Evolutionary conservation across 2,888 invertebrate genomes (phyloP).

Genomic region (Deilephila elpenor): DNA sequence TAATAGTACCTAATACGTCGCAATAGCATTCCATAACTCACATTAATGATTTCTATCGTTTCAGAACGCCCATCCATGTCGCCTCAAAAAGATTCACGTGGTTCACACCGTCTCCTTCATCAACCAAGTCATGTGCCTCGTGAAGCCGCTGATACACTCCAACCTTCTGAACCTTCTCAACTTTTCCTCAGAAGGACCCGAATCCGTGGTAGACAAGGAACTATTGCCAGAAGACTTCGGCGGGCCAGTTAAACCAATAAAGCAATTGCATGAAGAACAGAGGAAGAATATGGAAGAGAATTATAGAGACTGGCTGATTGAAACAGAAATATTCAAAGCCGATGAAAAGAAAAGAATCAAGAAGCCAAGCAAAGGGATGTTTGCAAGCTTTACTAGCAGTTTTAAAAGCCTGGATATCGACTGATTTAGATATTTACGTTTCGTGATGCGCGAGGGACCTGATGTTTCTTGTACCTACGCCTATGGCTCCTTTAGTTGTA

Average conservation of each 20-base stretch:
- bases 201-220: slow-evolving; percentile 73
- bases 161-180: slow-evolving; percentile 86
- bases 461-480: slow-evolving; percentile 41
- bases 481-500: slow-evolving; percentile 13
- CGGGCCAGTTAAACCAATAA: slow-evolving; percentile 82
- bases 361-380: slow-evolving; percentile 79
- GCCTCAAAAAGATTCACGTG: slow-evolving; percentile 87
- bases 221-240: slow-evolving; percentile 85
- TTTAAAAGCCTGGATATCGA: slow-evolving; percentile 81
- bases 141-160: slow-evolving; percentile 86
- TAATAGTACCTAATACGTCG: too few relatives aligned
- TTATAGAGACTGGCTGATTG: slow-evolving; percentile 86
- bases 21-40: not conserved
- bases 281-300: slow-evolving; percentile 83
- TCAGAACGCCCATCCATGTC: slow-evolving; percentile 87
- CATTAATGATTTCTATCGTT: slow-evolving; percentile 8
- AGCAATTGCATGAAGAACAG: slow-evolving; percentile 83
- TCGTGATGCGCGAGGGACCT: slow-evolving; percentile 56
- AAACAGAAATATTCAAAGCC: slow-evolving; percentile 83
- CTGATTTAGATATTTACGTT: slow-evolving; percentile 51
- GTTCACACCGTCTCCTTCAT: slow-evolving; percentile 88
- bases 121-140: slow-evolving; percentile 87
- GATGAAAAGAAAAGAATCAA: slow-evolving; percentile 79
- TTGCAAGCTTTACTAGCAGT: slow-evolving; percentile 78
- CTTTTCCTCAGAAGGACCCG: slow-evolving; percentile 83